These are phyloP conservation scores for Cyprinella venusta DNA, from an alignment of 2,797 vertebrate genomes.

Conservation along the genomic window DNA sequence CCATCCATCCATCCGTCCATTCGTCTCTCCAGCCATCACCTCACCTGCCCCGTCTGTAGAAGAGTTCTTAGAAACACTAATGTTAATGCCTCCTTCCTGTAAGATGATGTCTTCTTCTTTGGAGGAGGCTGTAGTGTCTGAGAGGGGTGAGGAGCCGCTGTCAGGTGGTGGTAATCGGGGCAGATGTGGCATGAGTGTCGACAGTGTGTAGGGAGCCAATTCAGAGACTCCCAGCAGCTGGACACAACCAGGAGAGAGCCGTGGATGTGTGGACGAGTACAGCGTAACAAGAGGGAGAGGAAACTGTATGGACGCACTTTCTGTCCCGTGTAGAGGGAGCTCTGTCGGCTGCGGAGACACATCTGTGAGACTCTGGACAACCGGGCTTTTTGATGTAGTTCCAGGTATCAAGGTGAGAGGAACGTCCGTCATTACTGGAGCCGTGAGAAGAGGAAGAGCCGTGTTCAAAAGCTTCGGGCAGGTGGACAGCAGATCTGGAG, in stretches of 20 bases:
- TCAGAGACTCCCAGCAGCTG: conserved; percentile 66
- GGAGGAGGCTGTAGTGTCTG: conserved; percentile 17
- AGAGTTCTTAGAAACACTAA: conserved; percentile 65
- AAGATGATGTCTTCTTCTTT: conserved; percentile 50
- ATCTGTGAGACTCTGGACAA: conserved; percentile 5
- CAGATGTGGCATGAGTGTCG: conserved; percentile 58
- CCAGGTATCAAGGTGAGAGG: neutral
- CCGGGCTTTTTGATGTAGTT: neutral
- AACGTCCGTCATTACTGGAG: neutral
- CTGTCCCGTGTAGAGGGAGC: neutral
- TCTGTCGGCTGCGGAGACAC: neutral
- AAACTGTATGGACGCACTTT: neutral
- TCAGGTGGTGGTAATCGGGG: neutral
- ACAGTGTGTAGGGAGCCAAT: conserved; percentile 62
- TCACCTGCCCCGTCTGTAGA: conserved; percentile 64
- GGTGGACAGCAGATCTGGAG: neutral
- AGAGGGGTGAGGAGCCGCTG: neutral
- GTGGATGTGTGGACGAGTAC: conserved; percentile 18
- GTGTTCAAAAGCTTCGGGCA: conserved; percentile 3
- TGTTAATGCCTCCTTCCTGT: conserved; percentile 64
- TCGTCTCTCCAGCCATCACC: neutral
- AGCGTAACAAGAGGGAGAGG: conserved; percentile 29
- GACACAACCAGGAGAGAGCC: conserved; percentile 39
- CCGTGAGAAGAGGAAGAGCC: neutral
- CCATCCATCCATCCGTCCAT: accelerated